A percentile compares a stretch with the other conserved stretches of the same genome.
These are phyloP conservation scores for Diabrotica undecimpunctata DNA, from an alignment of 1,140 invertebrate genomes.

Conservation along the genomic window DNA sequence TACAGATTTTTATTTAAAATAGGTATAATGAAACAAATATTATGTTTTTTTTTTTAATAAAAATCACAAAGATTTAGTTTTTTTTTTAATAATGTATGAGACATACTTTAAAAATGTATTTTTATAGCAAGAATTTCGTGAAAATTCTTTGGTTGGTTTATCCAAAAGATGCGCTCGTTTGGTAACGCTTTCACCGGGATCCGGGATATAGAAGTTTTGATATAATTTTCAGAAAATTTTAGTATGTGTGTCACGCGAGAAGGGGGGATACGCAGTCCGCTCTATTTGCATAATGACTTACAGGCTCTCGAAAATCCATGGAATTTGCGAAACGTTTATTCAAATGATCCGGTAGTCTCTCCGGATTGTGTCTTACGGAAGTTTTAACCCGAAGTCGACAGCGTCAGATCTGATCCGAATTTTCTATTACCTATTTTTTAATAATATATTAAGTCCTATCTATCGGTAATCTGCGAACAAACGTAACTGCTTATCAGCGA, in stretches of 20 bases:
- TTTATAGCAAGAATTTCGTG: too few relatives aligned
- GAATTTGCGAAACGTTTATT: conserved; percentile 37
- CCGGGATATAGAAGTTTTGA: conserved; percentile 16
- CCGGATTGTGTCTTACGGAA: conserved; percentile 10
- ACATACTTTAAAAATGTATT: too few relatives aligned
- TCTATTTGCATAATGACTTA: conserved; percentile 33
- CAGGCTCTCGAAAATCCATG: conserved; percentile 32
- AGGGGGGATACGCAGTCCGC: conserved; percentile 27
- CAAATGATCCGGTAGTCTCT: conserved; percentile 31
- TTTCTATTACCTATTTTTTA: not conserved
- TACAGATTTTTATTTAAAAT: too few relatives aligned
- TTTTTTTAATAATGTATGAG: too few relatives aligned
- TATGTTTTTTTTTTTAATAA: too few relatives aligned
- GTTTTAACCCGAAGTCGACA: conserved; percentile 5
- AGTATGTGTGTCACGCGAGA: conserved; percentile 31
- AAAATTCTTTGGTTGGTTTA: too few relatives aligned
- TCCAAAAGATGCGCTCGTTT: not conserved
- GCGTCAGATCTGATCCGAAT: not conserved
- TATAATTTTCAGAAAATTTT: conserved; percentile 21
- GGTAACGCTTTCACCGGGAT: conserved; percentile 5
- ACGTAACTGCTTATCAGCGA: too few relatives aligned
- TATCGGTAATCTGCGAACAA: too few relatives aligned
- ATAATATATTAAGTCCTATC: too few relatives aligned
- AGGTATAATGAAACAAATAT: too few relatives aligned
- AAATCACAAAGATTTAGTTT: too few relatives aligned